Evolutionary conservation across 2,888 invertebrate species (phyloP).

Genomic region (Pristionchus fissidentatus): DNA sequence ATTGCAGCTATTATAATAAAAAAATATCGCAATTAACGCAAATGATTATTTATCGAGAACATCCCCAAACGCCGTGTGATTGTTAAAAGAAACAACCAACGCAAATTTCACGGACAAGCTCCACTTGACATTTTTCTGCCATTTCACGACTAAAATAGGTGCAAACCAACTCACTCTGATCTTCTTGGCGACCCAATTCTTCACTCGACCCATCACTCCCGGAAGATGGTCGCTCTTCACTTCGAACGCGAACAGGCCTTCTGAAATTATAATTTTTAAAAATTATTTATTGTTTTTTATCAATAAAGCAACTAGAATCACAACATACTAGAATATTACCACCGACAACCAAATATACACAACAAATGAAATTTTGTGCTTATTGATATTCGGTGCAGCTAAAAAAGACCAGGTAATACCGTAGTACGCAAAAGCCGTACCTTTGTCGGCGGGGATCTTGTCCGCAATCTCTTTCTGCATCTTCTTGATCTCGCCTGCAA

Average conservation of each 20-base stretch:
- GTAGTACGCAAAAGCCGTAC: slow-evolving; percentile 42
- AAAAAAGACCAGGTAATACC: background rate
- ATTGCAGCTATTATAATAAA: too few relatives aligned
- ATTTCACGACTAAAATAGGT: background rate
- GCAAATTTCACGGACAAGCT: too few relatives aligned
- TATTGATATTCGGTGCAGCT: too few relatives aligned
- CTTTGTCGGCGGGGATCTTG: slow-evolving; percentile 95
- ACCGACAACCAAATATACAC: too few relatives aligned
- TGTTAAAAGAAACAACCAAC: too few relatives aligned
- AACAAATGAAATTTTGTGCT: too few relatives aligned
- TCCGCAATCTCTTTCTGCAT: slow-evolving; percentile 97
- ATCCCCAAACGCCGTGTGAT: too few relatives aligned
- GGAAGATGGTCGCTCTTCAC: slow-evolving; percentile 91
- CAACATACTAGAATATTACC: too few relatives aligned
- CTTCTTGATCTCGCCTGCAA: slow-evolving; percentile 90
- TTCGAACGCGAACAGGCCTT: slow-evolving; percentile 88
- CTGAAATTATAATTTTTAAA: background rate
- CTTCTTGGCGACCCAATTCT: slow-evolving; percentile 99
- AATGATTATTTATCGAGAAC: too few relatives aligned
- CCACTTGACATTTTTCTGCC: background rate
- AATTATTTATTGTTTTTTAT: background rate
- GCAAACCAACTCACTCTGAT: slow-evolving; percentile 83
- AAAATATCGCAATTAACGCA: too few relatives aligned
- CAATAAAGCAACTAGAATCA: background rate
- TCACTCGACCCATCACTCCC: slow-evolving; percentile 93